Conservation (phyloP, 2,797 vertebrate genomes). For the Sciaenops ocellatus region DNA sequence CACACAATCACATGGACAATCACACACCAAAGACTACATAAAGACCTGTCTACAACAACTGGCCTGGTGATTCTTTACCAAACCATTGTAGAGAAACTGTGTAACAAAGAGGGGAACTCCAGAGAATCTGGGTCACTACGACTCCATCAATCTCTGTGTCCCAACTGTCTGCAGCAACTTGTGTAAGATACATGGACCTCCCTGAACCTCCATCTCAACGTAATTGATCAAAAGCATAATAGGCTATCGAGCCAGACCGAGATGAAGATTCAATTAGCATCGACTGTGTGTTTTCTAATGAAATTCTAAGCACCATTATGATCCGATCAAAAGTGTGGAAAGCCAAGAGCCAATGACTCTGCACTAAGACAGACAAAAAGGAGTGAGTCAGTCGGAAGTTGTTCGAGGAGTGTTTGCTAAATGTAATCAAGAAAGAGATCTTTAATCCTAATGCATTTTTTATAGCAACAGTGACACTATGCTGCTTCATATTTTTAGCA, state of each 20-base stretch:
- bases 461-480: background rate
- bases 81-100: slow-evolving; percentile 28
- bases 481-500: slow-evolving; percentile 7
- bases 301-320: slow-evolving; percentile 57
- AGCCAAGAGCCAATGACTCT: slow-evolving; percentile 33
- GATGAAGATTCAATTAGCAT: slow-evolving; percentile 71
- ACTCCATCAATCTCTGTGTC: slow-evolving; percentile 56
- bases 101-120: slow-evolving; percentile 47
- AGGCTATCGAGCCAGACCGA: slow-evolving; percentile 61
- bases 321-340: slow-evolving; percentile 40
- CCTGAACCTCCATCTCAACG: slow-evolving; percentile 56
- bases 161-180: slow-evolving; percentile 34
- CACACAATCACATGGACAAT: background rate
- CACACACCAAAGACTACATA: slow-evolving; percentile 14
- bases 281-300: slow-evolving; percentile 70
- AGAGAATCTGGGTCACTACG: slow-evolving; percentile 43
- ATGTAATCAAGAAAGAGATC: slow-evolving; percentile 13
- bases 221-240: slow-evolving; percentile 74
- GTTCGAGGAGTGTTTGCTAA: background rate
- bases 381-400: background rate
- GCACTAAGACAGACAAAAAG: slow-evolving; percentile 8
- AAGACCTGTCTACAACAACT: slow-evolving; percentile 20
- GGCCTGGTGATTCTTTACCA: slow-evolving; percentile 33
- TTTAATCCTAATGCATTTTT: slow-evolving; percentile 14
- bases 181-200: slow-evolving; percentile 56